Percentiles rank a stretch among this genome's conserved stretches.
These are phyloP conservation scores for Epiblema foenella DNA, from an alignment of 2,888 invertebrate genomes.

Conservation along the genomic window DNA sequence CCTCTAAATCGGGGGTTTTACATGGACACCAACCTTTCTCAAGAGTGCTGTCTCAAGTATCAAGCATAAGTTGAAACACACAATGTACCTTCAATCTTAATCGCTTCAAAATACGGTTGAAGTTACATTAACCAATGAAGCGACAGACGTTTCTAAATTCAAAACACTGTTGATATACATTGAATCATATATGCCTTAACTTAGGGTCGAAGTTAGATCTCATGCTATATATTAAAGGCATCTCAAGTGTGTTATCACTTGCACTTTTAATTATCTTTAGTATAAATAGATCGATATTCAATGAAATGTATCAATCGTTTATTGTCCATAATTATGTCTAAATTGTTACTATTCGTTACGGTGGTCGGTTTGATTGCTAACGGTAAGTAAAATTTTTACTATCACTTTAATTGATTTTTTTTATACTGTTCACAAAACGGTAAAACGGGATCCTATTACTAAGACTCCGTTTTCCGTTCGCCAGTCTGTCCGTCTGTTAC, in stretches of 20 bases:
- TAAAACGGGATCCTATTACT: too few species aligned
- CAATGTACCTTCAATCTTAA: background rate
- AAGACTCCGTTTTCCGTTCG: too few species aligned
- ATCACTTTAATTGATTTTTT: too few species aligned
- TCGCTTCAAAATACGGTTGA: background rate
- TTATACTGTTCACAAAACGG: too few species aligned
- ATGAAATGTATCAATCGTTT: background rate
- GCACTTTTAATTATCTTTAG: conserved; percentile 26
- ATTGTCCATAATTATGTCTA: conserved; percentile 10
- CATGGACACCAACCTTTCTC: conserved; percentile 6
- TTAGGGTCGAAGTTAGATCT: background rate
- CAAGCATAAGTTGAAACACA: background rate
- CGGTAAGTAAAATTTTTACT: too few species aligned
- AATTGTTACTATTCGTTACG: conserved; percentile 12
- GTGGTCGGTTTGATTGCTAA: conserved; percentile 16
- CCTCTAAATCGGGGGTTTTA: conserved; percentile 8
- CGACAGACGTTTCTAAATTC: background rate
- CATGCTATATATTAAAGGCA: background rate
- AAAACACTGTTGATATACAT: background rate
- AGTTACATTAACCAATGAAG: background rate
- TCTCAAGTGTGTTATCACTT: conserved; percentile 25
- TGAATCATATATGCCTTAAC: background rate
- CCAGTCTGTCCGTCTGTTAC: too few species aligned
- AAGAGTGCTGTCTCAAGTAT: conserved; percentile 5
- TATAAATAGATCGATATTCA: conserved; percentile 14